Evolutionary conservation across 92 coral and sea anemone genomes (phyloP), one percentile per base, ranked within the genome.

Genomic region (Actinernus sp.): DNA sequence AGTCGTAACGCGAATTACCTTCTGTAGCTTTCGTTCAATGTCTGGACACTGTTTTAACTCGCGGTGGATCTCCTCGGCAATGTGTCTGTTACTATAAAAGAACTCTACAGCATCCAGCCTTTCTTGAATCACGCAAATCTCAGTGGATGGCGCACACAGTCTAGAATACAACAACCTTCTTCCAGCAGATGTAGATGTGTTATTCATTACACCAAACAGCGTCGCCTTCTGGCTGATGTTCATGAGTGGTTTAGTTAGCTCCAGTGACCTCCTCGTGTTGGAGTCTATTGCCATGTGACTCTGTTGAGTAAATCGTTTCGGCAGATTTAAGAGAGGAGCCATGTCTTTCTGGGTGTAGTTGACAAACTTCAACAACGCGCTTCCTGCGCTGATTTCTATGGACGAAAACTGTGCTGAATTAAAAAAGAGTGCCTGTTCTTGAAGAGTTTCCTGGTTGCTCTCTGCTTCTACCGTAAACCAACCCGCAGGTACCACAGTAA

Each of bases 211-310:
- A 31, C 96, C 96, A 53, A 90, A 80, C 44, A 90, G 32, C 0
- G 96, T 86, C 22, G 96, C 96, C 65, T 85, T 90, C 75, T 74
- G 78, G 41, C 86, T 87, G 6, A 80, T 49, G 43, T 83, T 73
- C 69, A 90, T 73, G 7, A 90, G 63, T 17, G 96, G 92, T 27
- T 55, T 81, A 7, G 96, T 86, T 4, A 90, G 82, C 49, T 90
- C 96, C 31, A 90, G 63, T 1, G 92, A 68, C 25, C 84, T 55
- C 55, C 96, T 63, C 1, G 96, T 90, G 33, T 80, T 86, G 16
- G 92, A 73, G 16, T 90, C 96, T 24, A 90, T 90, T 2, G 96
- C 89, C 96, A 90, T 86, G 72, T 90, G 92, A 3, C 88, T 90
- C 26, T 75, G 86, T 27, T 75, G 88, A 24, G 84, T 87, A 59